These are phyloP conservation scores for Microchirus variegatus DNA, from an alignment of 2,797 vertebrate species.

Conservation along the genomic window DNA sequence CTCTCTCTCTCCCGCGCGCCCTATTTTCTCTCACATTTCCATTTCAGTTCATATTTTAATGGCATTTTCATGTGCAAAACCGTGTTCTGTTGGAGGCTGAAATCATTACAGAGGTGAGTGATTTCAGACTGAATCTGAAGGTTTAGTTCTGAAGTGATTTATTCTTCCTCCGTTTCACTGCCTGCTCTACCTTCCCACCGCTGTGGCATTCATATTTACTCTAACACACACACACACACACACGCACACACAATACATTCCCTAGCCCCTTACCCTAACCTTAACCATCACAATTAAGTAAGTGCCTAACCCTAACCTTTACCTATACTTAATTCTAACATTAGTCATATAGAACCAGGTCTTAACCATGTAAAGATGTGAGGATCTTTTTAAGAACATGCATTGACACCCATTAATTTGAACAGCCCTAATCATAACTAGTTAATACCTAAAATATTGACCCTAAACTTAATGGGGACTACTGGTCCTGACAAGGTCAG, in stretches of 20 bases:
- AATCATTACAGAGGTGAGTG: slow-evolving; percentile 38
- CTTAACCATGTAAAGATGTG: not conserved
- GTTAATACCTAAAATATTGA: too few species aligned
- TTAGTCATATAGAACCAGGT: too few species aligned
- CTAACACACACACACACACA: slow-evolving; percentile 11
- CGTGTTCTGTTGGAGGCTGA: slow-evolving; percentile 18
- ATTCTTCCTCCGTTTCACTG: slow-evolving; percentile 19
- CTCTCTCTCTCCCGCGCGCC: slow-evolving; percentile 3
- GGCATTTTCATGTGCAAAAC: slow-evolving; percentile 20
- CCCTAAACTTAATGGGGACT: too few species aligned
- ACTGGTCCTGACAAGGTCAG: too few species aligned
- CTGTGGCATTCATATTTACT: not conserved
- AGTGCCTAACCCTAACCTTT: too few species aligned
- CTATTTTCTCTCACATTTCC: slow-evolving; percentile 11
- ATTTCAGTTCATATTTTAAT: slow-evolving; percentile 32
- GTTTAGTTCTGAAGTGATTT: slow-evolving; percentile 9
- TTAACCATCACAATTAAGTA: too few species aligned
- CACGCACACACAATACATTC: not conserved
- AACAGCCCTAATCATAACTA: too few species aligned
- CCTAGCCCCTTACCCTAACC: too few species aligned
- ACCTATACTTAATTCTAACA: too few species aligned
- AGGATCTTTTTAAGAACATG: too few species aligned
- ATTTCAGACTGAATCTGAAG: slow-evolving; percentile 18
- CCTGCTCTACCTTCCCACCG: slow-evolving; percentile 15
- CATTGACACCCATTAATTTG: too few species aligned